Percentiles rank a stretch among this genome's conserved stretches.
Evolutionary conservation across 2,113 vertebrate genomes (phyloP).

Genomic region (Helogale parvula): DNA sequence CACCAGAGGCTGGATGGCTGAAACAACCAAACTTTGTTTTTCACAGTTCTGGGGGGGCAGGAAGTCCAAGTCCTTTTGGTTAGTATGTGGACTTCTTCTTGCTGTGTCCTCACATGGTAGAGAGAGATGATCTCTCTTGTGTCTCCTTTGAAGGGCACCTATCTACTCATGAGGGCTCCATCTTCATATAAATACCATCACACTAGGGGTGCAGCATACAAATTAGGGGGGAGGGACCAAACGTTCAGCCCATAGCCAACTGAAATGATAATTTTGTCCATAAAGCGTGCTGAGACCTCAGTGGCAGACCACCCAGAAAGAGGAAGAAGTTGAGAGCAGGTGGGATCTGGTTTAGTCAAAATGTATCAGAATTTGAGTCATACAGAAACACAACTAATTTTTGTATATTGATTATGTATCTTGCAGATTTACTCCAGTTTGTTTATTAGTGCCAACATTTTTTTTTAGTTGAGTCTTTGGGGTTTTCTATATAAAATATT

Average conservation of each 20-base stretch:
- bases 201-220: background rate
- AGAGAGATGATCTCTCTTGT: background rate
- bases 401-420: background rate
- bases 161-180: background rate
- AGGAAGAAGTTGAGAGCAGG: background rate
- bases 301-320: background rate
- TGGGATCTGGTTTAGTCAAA: background rate
- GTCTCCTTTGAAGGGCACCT: background rate
- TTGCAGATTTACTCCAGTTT: background rate
- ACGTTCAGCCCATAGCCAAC: background rate
- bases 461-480: background rate
- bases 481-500: background rate
- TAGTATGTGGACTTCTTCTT: background rate
- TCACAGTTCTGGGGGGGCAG: background rate
- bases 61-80: background rate
- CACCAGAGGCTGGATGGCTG: background rate
- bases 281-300: background rate
- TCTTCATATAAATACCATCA: background rate
- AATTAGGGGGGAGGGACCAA: background rate
- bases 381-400: background rate
- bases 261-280: background rate
- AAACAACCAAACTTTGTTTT: background rate
- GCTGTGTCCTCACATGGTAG: background rate
- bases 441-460: background rate
- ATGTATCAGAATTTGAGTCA: background rate